Evolutionary conservation across 2,888 invertebrate genomes (phyloP).

Genomic region (Sinodicranocentrus sp.): DNA sequence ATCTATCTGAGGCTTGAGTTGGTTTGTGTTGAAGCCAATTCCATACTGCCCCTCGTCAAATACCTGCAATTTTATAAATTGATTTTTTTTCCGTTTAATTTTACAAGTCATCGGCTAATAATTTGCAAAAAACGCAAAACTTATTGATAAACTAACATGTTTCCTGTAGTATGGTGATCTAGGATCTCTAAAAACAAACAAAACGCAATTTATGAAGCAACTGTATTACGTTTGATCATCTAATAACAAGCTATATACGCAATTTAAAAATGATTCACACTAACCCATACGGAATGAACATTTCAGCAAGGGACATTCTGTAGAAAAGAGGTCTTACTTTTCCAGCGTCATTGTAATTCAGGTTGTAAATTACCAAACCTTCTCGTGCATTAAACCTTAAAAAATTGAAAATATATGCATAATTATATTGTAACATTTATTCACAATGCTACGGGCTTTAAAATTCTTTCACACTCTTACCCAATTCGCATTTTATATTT

Average conservation of each 20-base stretch:
- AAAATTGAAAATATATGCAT: not conserved
- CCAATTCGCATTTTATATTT: slow-evolving; percentile 67
- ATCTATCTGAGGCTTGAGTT: slow-evolving; percentile 19
- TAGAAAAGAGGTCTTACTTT: slow-evolving; percentile 53
- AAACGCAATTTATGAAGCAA: not conserved
- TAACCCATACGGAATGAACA: slow-evolving; percentile 50
- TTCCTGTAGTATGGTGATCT: slow-evolving; percentile 53
- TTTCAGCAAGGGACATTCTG: slow-evolving; percentile 42
- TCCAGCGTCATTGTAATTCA: slow-evolving; percentile 43
- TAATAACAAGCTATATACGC: too few species aligned
- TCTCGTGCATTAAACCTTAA: slow-evolving; percentile 54
- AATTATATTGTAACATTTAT: not conserved
- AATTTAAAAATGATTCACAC: not conserved
- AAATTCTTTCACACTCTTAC: slow-evolving; percentile 18
- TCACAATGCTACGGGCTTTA: too few species aligned
- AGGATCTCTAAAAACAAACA: slow-evolving; percentile 27
- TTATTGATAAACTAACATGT: slow-evolving; percentile 29
- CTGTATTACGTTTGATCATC: too few species aligned
- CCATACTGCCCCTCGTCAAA: slow-evolving; percentile 66
- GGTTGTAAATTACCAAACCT: slow-evolving; percentile 49
- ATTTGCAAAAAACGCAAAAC: not conserved
- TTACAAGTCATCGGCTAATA: too few species aligned
- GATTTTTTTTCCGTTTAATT: not conserved
- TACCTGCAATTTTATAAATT: slow-evolving; percentile 31
- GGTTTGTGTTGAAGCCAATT: slow-evolving; percentile 38